Evolutionary conservation across 2,113 vertebrate species (phyloP).

Genomic region (Oreochromis aureus): DNA sequence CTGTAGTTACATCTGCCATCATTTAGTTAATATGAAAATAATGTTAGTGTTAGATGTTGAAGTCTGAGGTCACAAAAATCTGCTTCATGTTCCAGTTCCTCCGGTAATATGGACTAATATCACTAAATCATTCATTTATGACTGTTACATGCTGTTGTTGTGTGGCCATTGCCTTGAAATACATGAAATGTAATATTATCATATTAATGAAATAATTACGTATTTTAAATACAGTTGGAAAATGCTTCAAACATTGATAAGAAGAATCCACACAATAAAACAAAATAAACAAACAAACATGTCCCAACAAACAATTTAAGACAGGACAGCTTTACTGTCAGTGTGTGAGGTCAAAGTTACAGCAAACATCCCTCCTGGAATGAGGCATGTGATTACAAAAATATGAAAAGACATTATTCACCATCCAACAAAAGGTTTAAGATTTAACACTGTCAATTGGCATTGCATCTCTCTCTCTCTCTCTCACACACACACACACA

Average conservation of each 20-base stretch:
- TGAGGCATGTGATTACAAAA: background rate
- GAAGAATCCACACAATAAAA: background rate
- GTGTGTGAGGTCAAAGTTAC: background rate
- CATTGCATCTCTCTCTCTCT: background rate
- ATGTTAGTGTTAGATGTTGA: background rate
- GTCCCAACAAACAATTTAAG: fast-evolving
- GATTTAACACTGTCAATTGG: background rate
- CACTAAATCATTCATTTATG: background rate
- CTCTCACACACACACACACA: too few species aligned
- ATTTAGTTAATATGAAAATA: background rate
- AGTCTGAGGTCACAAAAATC: background rate
- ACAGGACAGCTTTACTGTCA: background rate
- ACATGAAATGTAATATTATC: fast-evolving
- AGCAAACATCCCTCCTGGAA: background rate
- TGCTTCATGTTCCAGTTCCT: background rate
- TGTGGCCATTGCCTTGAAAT: background rate
- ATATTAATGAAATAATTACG: background rate
- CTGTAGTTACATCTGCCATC: background rate
- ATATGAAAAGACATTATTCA: background rate
- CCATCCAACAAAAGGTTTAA: background rate
- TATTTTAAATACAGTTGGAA: fast-evolving
- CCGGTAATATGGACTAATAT: background rate
- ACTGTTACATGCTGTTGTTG: background rate
- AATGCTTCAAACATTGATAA: background rate
- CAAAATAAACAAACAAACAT: fast-evolving